Evolutionary conservation across 2,113 vertebrate genomes (phyloP), one percentile per base, ranked within the genome.

Genomic region (Anhinga rufa): DNA sequence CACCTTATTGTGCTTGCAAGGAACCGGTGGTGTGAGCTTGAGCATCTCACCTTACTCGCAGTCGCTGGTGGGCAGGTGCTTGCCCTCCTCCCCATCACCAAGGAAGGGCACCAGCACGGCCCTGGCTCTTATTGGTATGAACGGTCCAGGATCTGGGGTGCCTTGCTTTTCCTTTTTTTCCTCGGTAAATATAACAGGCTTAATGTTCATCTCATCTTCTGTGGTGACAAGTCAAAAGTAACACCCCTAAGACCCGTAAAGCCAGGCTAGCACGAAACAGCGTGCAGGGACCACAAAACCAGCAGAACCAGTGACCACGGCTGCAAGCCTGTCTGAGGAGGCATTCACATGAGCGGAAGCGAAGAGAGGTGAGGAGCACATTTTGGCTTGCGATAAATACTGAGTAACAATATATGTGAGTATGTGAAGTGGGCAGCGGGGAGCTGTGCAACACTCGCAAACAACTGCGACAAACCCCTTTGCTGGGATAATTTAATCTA

Each of bases 51-150:
- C 36, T 66, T 34, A 28, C 51, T 68, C 5, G 2, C n/a, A 76
- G 80, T 44, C 12, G 7, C 46, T 16, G 14, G 40, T 54, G 69
- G 34, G 29, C 32, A 64, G 51, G 19, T 78, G 10, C 17, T 74
- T 54, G 48, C 12, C 32, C 14, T 81, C 44, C 36, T 70, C 31
- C 49, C 14, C 1, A 0, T 32, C 12, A 22, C 9, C 3, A 5
- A 57, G 42, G 25, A 79, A 54, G 31, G 48, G 58, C 29, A 65
- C 15, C 34, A 48, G 62, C 44, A 83, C 13, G 58, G 29, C 25
- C 49, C 28, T 0, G 0, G 26, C 12, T 61, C 17, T 40, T 74
- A 5, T 0, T 51, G 17, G 7, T 55, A 22, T 1, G 7, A 46
- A 60, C 0, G 10, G 8, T 16, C 12, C n/a, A 48, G 74, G 26